These are phyloP conservation scores for Siniperca knerii DNA, from an alignment of 2,113 vertebrate genomes.

Conservation along the genomic window DNA sequence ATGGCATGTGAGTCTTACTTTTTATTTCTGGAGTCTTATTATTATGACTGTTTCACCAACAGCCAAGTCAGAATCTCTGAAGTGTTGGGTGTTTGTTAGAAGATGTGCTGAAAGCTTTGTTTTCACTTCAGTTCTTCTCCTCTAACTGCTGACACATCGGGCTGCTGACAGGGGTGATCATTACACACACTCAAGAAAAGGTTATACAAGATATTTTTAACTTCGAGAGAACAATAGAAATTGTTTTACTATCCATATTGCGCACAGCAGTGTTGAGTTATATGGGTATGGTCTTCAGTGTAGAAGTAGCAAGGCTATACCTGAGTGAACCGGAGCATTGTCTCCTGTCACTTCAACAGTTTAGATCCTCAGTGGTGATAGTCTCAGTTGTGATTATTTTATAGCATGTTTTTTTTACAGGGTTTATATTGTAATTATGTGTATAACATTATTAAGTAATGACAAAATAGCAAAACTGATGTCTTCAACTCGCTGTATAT, in stretches of 20 bases:
- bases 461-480: constrained; percentile 26
- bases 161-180: constrained; percentile 24
- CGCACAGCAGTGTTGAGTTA: constrained; percentile 18
- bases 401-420: constrained; percentile 66
- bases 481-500: constrained; percentile 9
- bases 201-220: constrained; percentile 63
- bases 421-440: constrained; percentile 56
- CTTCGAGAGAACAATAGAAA: constrained; percentile 46
- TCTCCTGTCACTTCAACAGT: constrained; percentile 26
- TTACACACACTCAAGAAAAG: constrained; percentile 42
- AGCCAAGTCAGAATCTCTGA: constrained; percentile 54
- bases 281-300: constrained; percentile 27
- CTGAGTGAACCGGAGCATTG: constrained; percentile 18
- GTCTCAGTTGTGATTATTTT: constrained; percentile 54
- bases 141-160: constrained; percentile 42
- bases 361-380: constrained; percentile 36
- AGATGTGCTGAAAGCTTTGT: constrained; percentile 35
- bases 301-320: constrained; percentile 39
- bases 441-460: constrained; percentile 30
- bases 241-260: constrained; percentile 18
- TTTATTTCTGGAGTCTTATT: constrained; percentile 60
- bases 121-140: constrained; percentile 28
- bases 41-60: constrained; percentile 54
- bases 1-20: constrained; percentile 61
- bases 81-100: constrained; percentile 44